phyloP scores from a whole-genome alignment of 1,140 invertebrate species.

The Wiebesia pumilae region DNA sequence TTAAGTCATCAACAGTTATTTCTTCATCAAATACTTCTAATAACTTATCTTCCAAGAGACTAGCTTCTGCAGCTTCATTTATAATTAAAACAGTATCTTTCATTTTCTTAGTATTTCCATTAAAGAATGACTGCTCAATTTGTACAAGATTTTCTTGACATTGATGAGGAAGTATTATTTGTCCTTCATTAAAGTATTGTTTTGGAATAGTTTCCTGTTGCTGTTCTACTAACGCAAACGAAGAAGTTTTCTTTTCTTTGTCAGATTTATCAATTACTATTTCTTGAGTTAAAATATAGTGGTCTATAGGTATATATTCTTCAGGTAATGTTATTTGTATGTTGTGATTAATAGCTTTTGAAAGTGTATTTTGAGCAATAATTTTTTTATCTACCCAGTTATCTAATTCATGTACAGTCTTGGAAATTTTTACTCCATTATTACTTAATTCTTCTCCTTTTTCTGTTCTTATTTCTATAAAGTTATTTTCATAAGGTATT shows the following conservation, averaged over 20 bases:
- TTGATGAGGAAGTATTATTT: neutral
- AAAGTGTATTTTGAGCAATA: neutral
- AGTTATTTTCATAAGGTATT: neutral
- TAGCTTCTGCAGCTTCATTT: neutral
- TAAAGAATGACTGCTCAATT: neutral
- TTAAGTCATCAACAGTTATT: neutral
- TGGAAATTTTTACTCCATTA: neutral
- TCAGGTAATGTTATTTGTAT: neutral
- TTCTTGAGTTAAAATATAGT: neutral
- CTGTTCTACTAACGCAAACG: too few species aligned
- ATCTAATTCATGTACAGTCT: neutral
- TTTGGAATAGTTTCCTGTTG: too few species aligned
- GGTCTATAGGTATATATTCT: neutral
- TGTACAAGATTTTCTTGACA: neutral
- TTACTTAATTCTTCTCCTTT: constrained; percentile 10
- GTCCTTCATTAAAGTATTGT: too few species aligned
- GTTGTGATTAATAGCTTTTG: neutral
- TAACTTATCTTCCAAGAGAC: neutral
- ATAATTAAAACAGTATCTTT: neutral
- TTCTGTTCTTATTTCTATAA: constrained; percentile 50
- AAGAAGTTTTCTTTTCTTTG: too few species aligned
- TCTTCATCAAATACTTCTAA: too few species aligned
- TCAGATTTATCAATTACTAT: neutral
- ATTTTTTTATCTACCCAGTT: neutral
- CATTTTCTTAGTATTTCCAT: neutral